Conservation (phyloP, 2,888 invertebrate genomes). For the Steinernema carpocapsae region DNA sequence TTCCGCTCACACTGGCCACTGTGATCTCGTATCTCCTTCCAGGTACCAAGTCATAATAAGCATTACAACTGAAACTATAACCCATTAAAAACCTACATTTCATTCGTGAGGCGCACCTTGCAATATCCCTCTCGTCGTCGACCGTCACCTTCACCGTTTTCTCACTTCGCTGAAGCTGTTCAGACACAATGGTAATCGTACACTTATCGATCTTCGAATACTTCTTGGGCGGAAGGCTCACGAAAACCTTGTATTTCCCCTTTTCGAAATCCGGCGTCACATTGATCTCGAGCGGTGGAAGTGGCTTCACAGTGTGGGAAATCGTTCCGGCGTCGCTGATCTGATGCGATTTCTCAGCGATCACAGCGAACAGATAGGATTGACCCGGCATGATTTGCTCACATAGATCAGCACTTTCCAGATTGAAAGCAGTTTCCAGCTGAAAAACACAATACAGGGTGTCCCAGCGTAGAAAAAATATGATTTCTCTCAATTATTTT, state of each 20-base stretch:
- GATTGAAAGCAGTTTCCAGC: slow-evolving; percentile 35
- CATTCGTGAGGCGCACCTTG: slow-evolving; percentile 25
- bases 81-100: not conserved
- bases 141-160: slow-evolving; percentile 45
- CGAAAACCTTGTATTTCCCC: slow-evolving; percentile 56
- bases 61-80: slow-evolving; percentile 40
- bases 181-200: slow-evolving; percentile 54
- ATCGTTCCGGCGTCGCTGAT: slow-evolving; percentile 54
- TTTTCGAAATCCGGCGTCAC: slow-evolving; percentile 59
- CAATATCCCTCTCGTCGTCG: slow-evolving; percentile 43
- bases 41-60: slow-evolving; percentile 46
- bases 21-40: slow-evolving; percentile 52
- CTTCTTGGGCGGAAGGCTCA: slow-evolving; percentile 48
- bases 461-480: no score
- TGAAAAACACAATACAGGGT: slow-evolving; percentile 1
- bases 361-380: slow-evolving; percentile 57
- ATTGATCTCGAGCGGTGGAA: slow-evolving; percentile 59
- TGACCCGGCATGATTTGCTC: slow-evolving; percentile 59
- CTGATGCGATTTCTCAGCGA: slow-evolving; percentile 58
- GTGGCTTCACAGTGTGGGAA: slow-evolving; percentile 60
- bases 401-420: slow-evolving; percentile 50
- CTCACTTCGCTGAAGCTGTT: slow-evolving; percentile 50
- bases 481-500: no score
- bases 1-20: slow-evolving; percentile 46
- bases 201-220: slow-evolving; percentile 55